These are phyloP conservation scores for Lonchura striata DNA, from an alignment of 2,113 vertebrate species.

Conservation along the genomic window DNA sequence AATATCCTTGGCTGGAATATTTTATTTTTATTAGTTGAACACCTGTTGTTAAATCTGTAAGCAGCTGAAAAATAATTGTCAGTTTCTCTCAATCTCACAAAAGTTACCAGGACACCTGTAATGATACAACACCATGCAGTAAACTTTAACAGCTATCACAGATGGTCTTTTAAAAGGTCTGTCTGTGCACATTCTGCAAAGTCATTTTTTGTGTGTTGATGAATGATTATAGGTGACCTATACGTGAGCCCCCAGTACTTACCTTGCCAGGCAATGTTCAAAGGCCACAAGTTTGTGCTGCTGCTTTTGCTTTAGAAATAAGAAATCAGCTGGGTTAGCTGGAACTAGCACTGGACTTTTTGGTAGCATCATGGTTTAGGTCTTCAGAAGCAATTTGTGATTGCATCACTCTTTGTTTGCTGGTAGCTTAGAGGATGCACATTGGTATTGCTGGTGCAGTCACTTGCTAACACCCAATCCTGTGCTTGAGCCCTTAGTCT, in stretches of 20 bases:
- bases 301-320: neutral
- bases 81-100: neutral
- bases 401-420: neutral
- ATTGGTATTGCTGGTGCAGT: neutral
- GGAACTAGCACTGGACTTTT: neutral
- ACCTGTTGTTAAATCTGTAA: neutral
- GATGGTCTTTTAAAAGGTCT: neutral
- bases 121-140: neutral
- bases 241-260: neutral
- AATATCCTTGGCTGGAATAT: neutral
- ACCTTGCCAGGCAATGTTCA: neutral
- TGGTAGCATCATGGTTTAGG: neutral
- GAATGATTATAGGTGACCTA: accelerated
- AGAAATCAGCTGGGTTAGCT: neutral
- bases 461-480: neutral
- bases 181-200: neutral
- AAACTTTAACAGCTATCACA: neutral
- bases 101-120: neutral
- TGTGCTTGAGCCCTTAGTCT: neutral
- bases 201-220: neutral
- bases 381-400: neutral
- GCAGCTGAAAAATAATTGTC: neutral
- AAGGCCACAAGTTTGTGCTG: neutral
- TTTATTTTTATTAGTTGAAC: neutral
- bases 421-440: neutral